These are phyloP conservation scores for Thyatira batis DNA, from an alignment of 2,888 invertebrate genomes.

Conservation along the genomic window DNA sequence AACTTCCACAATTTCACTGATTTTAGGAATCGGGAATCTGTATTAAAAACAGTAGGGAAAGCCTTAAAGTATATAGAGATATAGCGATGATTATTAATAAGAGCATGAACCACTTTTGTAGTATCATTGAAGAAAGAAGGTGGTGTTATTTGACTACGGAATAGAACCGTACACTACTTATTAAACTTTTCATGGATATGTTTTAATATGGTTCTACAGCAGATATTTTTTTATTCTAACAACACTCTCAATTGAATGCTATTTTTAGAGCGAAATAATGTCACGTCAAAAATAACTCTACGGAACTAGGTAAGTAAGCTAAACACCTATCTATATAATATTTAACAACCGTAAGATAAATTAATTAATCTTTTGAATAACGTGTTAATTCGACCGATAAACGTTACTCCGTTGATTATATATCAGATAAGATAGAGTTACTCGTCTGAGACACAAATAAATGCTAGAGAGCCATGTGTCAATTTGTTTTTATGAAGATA, in stretches of 20 bases:
- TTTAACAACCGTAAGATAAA: neutral
- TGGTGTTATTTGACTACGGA: too few species aligned
- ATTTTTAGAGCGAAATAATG: neutral
- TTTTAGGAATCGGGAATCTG: too few species aligned
- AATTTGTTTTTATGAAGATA: conserved; percentile 24
- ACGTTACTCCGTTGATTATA: neutral
- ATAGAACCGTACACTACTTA: too few species aligned
- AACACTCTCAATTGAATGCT: neutral
- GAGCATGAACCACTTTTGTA: too few species aligned
- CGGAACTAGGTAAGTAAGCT: neutral
- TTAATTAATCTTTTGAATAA: neutral
- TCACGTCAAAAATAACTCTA: neutral
- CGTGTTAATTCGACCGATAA: neutral
- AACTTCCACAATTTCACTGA: neutral
- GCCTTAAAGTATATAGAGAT: too few species aligned
- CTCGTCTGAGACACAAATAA: conserved; percentile 20
- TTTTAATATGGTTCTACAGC: too few species aligned
- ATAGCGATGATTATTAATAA: too few species aligned
- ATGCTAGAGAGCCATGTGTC: conserved; percentile 27
- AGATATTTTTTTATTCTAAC: neutral
- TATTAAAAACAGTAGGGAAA: too few species aligned
- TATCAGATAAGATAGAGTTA: conserved; percentile 28
- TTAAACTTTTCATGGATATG: too few species aligned
- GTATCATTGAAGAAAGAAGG: too few species aligned
- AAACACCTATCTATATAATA: neutral